These are phyloP conservation scores for Cetonia aurata DNA, from an alignment of 2,888 invertebrate genomes.

Conservation along the genomic window DNA sequence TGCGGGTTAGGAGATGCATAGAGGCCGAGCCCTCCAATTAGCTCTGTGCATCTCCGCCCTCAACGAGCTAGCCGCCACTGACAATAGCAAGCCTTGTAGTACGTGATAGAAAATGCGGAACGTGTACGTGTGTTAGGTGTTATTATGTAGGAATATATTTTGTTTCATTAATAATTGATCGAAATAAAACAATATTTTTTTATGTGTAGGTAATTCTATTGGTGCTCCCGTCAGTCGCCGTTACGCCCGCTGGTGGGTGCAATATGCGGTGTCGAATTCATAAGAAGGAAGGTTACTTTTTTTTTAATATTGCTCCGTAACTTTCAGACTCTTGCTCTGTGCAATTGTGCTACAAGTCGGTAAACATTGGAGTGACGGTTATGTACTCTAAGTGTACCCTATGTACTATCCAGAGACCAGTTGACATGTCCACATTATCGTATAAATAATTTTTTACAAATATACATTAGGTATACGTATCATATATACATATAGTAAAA, in stretches of 20 bases:
- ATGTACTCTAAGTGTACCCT: conserved; percentile 57
- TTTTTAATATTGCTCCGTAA: conserved; percentile 61
- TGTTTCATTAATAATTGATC: conserved; percentile 28
- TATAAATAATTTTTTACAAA: conserved; percentile 20
- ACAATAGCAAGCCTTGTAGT: conserved; percentile 61
- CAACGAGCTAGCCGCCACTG: conserved; percentile 65
- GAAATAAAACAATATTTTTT: conserved; percentile 36
- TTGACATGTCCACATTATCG: conserved; percentile 34
- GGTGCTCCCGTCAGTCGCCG: conserved; percentile 56
- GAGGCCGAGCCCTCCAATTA: conserved; percentile 56
- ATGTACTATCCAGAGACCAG: conserved; percentile 57
- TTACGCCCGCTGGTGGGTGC: conserved; percentile 54
- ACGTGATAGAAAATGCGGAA: conserved; percentile 51
- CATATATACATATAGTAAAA: too few species aligned
- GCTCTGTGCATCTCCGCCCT: conserved; percentile 57
- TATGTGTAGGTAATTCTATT: conserved; percentile 42
- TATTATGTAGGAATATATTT: conserved; percentile 35
- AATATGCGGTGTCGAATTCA: conserved; percentile 55
- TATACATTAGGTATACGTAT: too few species aligned
- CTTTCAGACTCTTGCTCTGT: conserved; percentile 63
- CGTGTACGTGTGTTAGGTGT: conserved; percentile 45
- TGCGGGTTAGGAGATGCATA: conserved; percentile 59
- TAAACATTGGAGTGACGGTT: conserved; percentile 61
- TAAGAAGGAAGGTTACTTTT: conserved; percentile 61
- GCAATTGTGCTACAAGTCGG: conserved; percentile 63